These are phyloP conservation scores for Phortica okadai DNA, from an alignment of 2,888 invertebrate species.

Conservation along the genomic window DNA sequence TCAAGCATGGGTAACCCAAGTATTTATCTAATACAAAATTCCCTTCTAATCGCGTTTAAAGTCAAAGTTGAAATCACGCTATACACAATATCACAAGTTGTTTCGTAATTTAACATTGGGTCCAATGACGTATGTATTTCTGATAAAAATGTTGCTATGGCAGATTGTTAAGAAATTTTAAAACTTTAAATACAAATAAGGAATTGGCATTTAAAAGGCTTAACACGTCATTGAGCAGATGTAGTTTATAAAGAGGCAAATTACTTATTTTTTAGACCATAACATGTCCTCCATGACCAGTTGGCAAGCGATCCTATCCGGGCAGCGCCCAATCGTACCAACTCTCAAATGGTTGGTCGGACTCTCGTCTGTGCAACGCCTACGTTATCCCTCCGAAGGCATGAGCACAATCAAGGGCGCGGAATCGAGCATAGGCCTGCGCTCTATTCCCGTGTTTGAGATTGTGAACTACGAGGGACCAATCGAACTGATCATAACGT, in stretches of 20 bases:
- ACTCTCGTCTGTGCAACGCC: slow-evolving; percentile 4
- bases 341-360: not conserved
- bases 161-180: too few relatives aligned
- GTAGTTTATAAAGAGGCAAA: not conserved
- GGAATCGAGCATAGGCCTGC: not conserved
- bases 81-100: too few relatives aligned
- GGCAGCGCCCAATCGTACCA: not conserved
- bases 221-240: too few relatives aligned
- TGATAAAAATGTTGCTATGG: too few relatives aligned
- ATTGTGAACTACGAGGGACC: slow-evolving; percentile 9
- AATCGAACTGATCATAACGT: not conserved
- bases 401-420: slow-evolving; percentile 9
- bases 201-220: too few relatives aligned
- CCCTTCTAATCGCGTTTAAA: too few relatives aligned
- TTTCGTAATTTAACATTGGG: too few relatives aligned
- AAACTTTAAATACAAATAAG: too few relatives aligned
- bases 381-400: slow-evolving; percentile 21
- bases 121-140: too few relatives aligned
- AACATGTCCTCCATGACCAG: not conserved
- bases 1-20: too few relatives aligned
- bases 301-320: not conserved
- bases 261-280: not conserved
- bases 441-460: not conserved
- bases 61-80: too few relatives aligned
- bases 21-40: too few relatives aligned